Percentiles rank a stretch among this genome's conserved stretches.
Conservation (phyloP, 2,888 invertebrate genomes). For the Escarpia spicata region DNA sequence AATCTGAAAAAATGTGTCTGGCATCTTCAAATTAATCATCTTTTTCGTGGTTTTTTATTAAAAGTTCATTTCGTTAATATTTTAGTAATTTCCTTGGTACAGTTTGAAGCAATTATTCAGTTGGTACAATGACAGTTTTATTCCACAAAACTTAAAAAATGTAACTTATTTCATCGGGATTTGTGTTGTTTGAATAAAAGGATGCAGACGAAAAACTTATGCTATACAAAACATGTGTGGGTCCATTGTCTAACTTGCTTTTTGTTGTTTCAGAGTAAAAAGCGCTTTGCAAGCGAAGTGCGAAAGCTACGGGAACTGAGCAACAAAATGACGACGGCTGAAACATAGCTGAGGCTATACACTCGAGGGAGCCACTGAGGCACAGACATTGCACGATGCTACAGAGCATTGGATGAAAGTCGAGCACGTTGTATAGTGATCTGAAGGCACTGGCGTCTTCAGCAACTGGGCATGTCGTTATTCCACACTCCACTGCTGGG, state of each 20-base stretch:
- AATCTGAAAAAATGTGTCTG: not conserved
- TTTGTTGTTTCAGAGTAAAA: conserved; percentile 43
- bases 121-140: not conserved
- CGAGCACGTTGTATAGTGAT: not conserved
- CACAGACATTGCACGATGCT: not conserved
- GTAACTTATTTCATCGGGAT: not conserved
- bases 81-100: not conserved
- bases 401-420: not conserved
- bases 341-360: not conserved
- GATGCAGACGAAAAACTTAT: not conserved
- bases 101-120: not conserved
- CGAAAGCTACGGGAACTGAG: conserved; percentile 37
- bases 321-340: conserved; percentile 22
- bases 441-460: not conserved
- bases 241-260: not conserved
- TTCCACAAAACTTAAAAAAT: too few relatives aligned
- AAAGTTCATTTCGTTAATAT: not conserved
- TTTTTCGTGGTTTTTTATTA: not conserved
- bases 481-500: not conserved
- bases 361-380: not conserved
- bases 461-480: not conserved
- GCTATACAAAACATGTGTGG: not conserved
- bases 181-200: not conserved
- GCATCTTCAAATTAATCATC: not conserved
- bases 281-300: conserved; percentile 46